phyloP scores from a whole-genome alignment of 2,113 vertebrate genomes.

The Ibidorhyncha struthersii region DNA sequence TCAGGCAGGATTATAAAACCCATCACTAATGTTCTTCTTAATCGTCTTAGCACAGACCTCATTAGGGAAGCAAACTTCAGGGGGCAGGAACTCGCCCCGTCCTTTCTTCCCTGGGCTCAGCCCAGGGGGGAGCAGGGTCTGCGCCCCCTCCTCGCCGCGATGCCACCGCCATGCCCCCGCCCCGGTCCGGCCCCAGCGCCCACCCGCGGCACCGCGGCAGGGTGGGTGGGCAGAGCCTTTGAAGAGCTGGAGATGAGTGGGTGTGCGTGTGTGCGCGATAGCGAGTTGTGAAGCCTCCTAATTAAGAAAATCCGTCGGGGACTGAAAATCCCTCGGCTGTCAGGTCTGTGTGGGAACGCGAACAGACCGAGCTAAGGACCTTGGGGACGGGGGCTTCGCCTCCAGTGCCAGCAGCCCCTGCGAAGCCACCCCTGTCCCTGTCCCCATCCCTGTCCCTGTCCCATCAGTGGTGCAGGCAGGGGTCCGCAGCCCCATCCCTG shows the following conservation, averaged over 20 bases:
- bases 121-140: not conserved
- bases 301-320: conserved; percentile 27
- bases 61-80: not conserved
- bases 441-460: not conserved
- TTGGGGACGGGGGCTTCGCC: accelerated
- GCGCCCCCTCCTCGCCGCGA: accelerated
- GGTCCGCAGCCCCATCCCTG: not conserved
- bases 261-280: not conserved
- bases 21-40: not conserved
- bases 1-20: not conserved
- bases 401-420: not conserved
- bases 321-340: not conserved
- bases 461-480: not conserved
- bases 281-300: not conserved
- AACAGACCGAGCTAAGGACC: not conserved
- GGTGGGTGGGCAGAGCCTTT: not conserved
- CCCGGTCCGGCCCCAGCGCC: accelerated
- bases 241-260: not conserved
- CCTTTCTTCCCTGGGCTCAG: not conserved
- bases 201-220: accelerated
- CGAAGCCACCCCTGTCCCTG: not conserved
- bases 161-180: not conserved
- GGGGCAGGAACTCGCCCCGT: not conserved
- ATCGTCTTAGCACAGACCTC: not conserved
- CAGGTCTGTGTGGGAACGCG: not conserved